Evolutionary conservation across 1,140 invertebrate genomes (phyloP).

Genomic region (Tetramorium parvispinum): DNA sequence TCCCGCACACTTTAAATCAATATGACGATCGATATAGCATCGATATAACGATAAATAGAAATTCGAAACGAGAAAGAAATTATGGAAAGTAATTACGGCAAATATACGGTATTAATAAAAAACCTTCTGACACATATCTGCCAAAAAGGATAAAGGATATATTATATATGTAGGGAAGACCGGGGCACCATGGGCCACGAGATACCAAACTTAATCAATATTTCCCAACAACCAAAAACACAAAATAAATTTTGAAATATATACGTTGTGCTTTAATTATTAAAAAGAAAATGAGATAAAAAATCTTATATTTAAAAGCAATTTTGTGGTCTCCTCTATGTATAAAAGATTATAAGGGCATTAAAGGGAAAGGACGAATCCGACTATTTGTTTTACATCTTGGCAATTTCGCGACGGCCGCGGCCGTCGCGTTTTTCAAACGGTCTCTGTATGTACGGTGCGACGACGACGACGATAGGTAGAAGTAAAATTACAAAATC

Average conservation of each 20-base stretch:
- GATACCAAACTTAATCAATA: no score
- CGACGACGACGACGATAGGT: slow-evolving; percentile 36
- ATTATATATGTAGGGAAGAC: background rate
- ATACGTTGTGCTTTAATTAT: no score
- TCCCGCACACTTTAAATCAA: background rate
- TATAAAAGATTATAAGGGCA: no score
- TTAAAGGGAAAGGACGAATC: no score
- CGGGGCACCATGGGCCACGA: no score
- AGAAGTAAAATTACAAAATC: slow-evolving; percentile 27
- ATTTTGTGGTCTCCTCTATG: no score
- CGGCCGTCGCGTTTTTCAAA: background rate
- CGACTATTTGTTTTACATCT: background rate
- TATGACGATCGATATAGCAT: background rate
- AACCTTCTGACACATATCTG: background rate
- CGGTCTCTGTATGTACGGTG: background rate
- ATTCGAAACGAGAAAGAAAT: background rate
- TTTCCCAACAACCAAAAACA: no score
- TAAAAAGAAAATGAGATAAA: no score
- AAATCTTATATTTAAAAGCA: no score
- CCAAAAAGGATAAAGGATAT: background rate
- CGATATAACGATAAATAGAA: background rate
- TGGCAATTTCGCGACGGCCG: background rate
- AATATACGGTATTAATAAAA: background rate
- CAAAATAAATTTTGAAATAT: no score
- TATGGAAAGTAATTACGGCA: background rate